These are phyloP conservation scores for Lepidurus apus DNA, from an alignment of 1,140 invertebrate genomes.

Conservation along the genomic window DNA sequence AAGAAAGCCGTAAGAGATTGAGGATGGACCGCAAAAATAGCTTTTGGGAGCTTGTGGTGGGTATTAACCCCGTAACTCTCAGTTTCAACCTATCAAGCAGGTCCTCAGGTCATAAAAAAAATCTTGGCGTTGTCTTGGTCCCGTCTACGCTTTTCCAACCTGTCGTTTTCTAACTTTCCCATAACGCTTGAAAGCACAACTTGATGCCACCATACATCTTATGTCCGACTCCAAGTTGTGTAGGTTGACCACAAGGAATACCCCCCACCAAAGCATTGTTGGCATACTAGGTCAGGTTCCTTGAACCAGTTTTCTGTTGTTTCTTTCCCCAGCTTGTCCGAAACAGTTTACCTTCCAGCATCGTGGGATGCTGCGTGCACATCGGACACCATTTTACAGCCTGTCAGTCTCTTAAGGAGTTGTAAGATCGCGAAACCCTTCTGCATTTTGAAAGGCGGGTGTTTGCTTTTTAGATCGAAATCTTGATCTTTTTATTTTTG, in stretches of 20 bases:
- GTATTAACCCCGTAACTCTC: neutral
- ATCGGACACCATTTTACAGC: neutral
- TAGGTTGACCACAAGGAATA: neutral
- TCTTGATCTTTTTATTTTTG: neutral
- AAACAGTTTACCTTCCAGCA: neutral
- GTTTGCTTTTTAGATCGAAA: neutral
- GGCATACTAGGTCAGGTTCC: neutral
- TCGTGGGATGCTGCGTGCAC: neutral
- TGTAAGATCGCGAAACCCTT: neutral
- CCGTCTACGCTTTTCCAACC: neutral
- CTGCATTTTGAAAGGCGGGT: neutral
- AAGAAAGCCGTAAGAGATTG: too few relatives aligned
- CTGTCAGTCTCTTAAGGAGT: neutral
- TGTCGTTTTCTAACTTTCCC: neutral
- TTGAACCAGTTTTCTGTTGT: slow-evolving; percentile 1
- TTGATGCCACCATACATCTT: neutral
- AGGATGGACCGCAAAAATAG: too few relatives aligned
- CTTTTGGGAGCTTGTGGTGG: too few relatives aligned
- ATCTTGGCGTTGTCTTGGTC: neutral
- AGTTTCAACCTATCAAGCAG: neutral
- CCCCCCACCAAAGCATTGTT: neutral
- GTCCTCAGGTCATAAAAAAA: neutral
- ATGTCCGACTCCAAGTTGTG: neutral
- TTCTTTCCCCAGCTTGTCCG: neutral
- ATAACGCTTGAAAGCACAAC: neutral